Percentiles rank a stretch among this genome's conserved stretches.
Evolutionary conservation across 1,140 invertebrate species (phyloP).

Genomic region (Zaprionus vittiger): DNA sequence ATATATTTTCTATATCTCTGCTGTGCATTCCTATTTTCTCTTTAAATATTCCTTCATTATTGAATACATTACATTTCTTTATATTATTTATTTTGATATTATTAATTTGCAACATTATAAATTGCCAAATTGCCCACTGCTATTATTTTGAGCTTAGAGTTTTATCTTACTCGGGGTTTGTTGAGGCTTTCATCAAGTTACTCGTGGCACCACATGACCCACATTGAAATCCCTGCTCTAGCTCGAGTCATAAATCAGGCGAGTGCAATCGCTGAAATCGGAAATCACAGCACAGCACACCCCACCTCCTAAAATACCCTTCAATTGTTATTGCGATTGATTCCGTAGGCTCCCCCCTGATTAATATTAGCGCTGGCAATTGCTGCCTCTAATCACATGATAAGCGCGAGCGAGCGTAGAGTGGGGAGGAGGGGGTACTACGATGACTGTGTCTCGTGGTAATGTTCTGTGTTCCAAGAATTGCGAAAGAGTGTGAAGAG

Average conservation of each 20-base stretch:
- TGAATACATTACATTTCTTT: no score
- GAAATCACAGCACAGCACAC: constrained; percentile 57
- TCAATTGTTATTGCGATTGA: constrained; percentile 78
- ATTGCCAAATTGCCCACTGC: no score
- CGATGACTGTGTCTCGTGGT: constrained; percentile 22
- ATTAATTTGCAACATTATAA: no score
- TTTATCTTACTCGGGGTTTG: not conserved
- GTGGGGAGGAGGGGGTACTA: not conserved
- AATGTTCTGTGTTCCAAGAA: constrained; percentile 39
- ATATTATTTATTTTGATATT: no score
- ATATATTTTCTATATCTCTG: no score
- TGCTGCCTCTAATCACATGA: constrained; percentile 73
- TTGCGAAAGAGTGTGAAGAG: constrained; percentile 24
- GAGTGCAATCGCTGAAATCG: constrained; percentile 54
- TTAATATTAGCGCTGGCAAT: constrained; percentile 75
- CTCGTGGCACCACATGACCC: constrained; percentile 37
- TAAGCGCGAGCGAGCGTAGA: constrained; percentile 35
- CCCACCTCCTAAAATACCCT: constrained; percentile 67
- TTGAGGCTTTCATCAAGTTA: no score
- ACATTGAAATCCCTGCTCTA: constrained; percentile 34
- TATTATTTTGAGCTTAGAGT: not conserved
- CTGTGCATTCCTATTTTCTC: no score
- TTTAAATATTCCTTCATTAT: no score
- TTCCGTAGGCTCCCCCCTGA: constrained; percentile 66
- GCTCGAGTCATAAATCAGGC: constrained; percentile 37